A percentile compares a stretch with the other conserved stretches of the same genome.
These are phyloP conservation scores for Lithophane ornitopus DNA, from an alignment of 2,888 invertebrate species.

Conservation along the genomic window DNA sequence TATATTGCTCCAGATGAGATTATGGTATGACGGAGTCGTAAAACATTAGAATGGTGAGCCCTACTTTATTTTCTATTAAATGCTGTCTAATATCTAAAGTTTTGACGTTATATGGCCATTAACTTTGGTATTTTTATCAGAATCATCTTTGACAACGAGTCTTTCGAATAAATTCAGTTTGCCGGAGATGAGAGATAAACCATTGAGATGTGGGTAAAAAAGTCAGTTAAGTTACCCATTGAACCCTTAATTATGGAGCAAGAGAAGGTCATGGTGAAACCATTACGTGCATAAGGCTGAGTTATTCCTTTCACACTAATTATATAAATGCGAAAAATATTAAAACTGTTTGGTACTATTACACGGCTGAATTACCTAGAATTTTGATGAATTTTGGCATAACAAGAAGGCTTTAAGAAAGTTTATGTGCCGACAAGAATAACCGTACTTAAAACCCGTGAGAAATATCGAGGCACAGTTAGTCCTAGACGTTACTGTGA, in stretches of 20 bases:
- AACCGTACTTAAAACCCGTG: background rate
- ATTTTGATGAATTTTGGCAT: background rate
- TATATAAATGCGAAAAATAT: conserved; percentile 14
- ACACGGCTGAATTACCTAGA: background rate
- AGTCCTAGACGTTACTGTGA: background rate
- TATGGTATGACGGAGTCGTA: conserved; percentile 77
- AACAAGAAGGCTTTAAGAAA: background rate
- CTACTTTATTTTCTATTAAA: conserved; percentile 62
- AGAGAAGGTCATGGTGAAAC: conserved; percentile 15
- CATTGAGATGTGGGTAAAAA: background rate
- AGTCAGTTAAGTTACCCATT: conserved; percentile 9
- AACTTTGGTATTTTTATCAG: conserved; percentile 15
- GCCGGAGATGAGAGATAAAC: background rate
- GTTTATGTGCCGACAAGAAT: background rate
- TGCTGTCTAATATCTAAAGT: conserved; percentile 20
- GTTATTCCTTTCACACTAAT: conserved; percentile 11
- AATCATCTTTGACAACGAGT: background rate
- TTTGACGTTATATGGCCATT: background rate
- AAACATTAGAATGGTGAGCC: conserved; percentile 75
- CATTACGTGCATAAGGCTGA: conserved; percentile 35
- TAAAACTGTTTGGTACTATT: background rate
- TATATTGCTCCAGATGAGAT: conserved; percentile 81
- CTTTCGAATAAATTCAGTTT: background rate
- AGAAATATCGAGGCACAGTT: background rate
- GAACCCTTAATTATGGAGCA: conserved; percentile 39